phyloP scores from a whole-genome alignment of 2,888 invertebrate genomes.

The Leptarthrus brevirostris region DNA sequence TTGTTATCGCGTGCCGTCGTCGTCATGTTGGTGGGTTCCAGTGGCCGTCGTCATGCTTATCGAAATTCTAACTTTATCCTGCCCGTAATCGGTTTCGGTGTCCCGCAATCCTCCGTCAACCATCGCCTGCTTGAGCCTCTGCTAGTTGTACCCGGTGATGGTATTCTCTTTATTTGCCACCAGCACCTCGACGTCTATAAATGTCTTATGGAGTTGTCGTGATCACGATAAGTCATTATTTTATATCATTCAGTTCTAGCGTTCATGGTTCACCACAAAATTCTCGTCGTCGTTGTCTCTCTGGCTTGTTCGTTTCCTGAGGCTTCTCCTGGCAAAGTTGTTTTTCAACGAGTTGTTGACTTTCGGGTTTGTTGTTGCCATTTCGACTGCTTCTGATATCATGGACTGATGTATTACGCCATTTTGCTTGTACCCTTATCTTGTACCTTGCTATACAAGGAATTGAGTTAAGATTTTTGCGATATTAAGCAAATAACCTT shows the following conservation, averaged over 20 bases:
- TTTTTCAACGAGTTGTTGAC: constrained; percentile 23
- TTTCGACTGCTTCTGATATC: constrained; percentile 29
- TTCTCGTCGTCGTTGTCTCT: neutral
- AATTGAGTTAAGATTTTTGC: constrained; percentile 28
- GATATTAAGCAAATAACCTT: constrained; percentile 21
- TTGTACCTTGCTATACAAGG: constrained; percentile 43
- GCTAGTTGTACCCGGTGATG: neutral
- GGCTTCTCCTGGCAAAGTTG: neutral
- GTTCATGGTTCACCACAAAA: constrained; percentile 26
- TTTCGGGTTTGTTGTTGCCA: constrained; percentile 26
- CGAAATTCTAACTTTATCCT: constrained; percentile 44
- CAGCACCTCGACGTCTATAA: constrained; percentile 24
- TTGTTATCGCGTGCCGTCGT: constrained; percentile 45
- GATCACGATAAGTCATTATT: constrained; percentile 51
- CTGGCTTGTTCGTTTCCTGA: neutral
- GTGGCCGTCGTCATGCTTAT: constrained; percentile 44
- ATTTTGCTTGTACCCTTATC: constrained; percentile 33
- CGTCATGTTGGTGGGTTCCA: constrained; percentile 12
- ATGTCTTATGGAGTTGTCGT: constrained; percentile 49
- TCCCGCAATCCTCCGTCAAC: constrained; percentile 2
- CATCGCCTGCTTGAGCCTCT: neutral
- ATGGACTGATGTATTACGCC: constrained; percentile 36
- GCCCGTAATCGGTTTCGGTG: constrained; percentile 42
- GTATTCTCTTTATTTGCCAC: neutral
- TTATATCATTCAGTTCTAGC: constrained; percentile 33